These are phyloP conservation scores for Ryuthela nishihirai DNA, from an alignment of 2,888 invertebrate species.

Conservation along the genomic window DNA sequence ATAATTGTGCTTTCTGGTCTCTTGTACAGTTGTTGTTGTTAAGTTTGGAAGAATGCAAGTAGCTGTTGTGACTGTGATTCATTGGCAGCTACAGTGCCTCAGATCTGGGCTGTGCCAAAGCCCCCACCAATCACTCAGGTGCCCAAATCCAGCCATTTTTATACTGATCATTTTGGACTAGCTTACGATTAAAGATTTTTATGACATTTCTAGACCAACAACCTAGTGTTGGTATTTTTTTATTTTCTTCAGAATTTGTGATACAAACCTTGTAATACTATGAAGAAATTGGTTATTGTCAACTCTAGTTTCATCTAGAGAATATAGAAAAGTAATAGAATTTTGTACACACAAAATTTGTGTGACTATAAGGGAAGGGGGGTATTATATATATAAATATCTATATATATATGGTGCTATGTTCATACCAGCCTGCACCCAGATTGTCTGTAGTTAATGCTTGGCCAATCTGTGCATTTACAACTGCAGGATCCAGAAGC, in stretches of 20 bases:
- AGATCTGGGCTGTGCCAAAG: conserved; percentile 7
- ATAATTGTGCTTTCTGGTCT: conserved; percentile 24
- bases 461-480: conserved; percentile 34
- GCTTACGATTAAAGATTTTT: too few relatives aligned
- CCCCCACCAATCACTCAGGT: conserved; percentile 28
- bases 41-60: conserved; percentile 23
- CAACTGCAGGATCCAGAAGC: conserved; percentile 20
- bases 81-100: conserved; percentile 33
- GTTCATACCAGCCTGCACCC: conserved; percentile 34
- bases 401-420: conserved; percentile 34
- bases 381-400: conserved; percentile 10
- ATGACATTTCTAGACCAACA: too few relatives aligned
- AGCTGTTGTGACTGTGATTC: conserved; percentile 37
- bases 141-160: conserved; percentile 37
- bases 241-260: too few relatives aligned
- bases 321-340: too few relatives aligned
- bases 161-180: too few relatives aligned
- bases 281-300: too few relatives aligned
- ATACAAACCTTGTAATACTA: too few relatives aligned
- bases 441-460: conserved; percentile 20
- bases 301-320: too few relatives aligned
- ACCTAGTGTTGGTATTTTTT: too few relatives aligned
- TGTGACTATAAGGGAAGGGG: too few relatives aligned
- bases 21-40: conserved; percentile 23
- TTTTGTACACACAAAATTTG: too few relatives aligned